These are phyloP conservation scores for Pararge aegeria DNA, from an alignment of 1,140 invertebrate genomes.

Conservation along the genomic window DNA sequence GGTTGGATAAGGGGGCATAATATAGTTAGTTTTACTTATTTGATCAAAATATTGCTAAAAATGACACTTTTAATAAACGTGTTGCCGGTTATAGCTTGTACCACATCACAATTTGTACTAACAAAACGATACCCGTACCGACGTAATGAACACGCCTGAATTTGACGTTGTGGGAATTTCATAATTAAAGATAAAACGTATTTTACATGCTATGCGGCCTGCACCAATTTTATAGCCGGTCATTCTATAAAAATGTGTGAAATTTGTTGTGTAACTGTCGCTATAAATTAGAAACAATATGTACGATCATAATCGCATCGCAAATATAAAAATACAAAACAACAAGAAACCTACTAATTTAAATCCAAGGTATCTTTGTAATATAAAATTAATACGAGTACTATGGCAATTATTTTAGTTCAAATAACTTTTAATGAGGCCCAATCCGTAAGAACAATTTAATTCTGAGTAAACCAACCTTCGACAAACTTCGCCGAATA, in stretches of 20 bases:
- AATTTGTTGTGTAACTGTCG: background rate
- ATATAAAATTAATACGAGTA: no score
- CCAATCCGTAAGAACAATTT: background rate
- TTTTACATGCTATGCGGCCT: conserved; percentile 14
- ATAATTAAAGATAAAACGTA: conserved; percentile 28
- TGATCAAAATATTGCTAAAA: no score
- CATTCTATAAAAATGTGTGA: background rate
- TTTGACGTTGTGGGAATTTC: conserved; percentile 26
- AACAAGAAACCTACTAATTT: no score
- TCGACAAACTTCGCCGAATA: background rate
- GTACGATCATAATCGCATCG: no score
- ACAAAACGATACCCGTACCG: conserved; percentile 30
- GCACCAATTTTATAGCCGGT: background rate
- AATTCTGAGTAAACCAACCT: background rate
- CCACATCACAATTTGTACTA: conserved; percentile 26
- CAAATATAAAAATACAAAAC: no score
- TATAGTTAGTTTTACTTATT: no score
- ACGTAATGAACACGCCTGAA: conserved; percentile 31
- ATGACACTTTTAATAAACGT: no score
- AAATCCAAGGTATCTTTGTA: no score
- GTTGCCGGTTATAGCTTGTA: no score
- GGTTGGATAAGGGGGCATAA: no score
- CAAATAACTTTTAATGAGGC: background rate
- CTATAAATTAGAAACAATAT: no score
- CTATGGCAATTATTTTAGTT: no score